These are phyloP conservation scores for Morinoia aosen DNA, from an alignment of 2,888 invertebrate genomes.

Conservation along the genomic window DNA sequence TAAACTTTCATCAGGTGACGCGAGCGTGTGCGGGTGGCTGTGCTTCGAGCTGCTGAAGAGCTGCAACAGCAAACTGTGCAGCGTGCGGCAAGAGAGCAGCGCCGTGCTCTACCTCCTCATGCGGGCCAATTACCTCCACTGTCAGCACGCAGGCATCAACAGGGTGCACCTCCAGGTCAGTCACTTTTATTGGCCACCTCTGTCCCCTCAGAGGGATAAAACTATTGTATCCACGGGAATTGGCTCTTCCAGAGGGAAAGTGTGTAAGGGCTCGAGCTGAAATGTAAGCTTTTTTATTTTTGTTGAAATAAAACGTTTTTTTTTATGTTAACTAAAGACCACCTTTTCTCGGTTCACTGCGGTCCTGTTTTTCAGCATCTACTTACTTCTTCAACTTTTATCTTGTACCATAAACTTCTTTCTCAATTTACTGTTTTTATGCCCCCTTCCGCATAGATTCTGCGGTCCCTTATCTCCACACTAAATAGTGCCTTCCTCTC, in stretches of 20 bases:
- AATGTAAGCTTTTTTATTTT: not conserved
- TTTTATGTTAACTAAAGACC: slow-evolving; percentile 10
- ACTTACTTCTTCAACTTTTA: too few species aligned
- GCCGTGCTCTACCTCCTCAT: slow-evolving; percentile 91
- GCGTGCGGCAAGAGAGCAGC: slow-evolving; percentile 90
- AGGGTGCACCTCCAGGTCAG: slow-evolving; percentile 88
- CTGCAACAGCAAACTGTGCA: slow-evolving; percentile 88
- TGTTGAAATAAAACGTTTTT: not conserved
- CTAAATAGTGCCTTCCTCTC: too few species aligned
- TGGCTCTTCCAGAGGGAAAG: too few species aligned
- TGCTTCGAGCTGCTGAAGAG: slow-evolving; percentile 85
- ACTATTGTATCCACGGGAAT: too few species aligned
- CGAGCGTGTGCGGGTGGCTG: slow-evolving; percentile 83
- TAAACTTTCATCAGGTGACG: slow-evolving; percentile 76
- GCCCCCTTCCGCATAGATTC: too few species aligned
- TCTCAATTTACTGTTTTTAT: too few species aligned
- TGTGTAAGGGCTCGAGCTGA: too few species aligned
- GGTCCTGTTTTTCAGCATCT: too few species aligned
- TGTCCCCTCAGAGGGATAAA: too few species aligned
- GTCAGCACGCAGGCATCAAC: slow-evolving; percentile 85
- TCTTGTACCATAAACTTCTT: too few species aligned
- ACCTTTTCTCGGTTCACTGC: not conserved
- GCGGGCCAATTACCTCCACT: slow-evolving; percentile 94
- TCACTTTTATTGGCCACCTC: slow-evolving; percentile 57
- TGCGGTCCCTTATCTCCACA: too few species aligned